Evolutionary conservation across 2,888 invertebrate genomes (phyloP).

Genomic region (Papilio gigon): DNA sequence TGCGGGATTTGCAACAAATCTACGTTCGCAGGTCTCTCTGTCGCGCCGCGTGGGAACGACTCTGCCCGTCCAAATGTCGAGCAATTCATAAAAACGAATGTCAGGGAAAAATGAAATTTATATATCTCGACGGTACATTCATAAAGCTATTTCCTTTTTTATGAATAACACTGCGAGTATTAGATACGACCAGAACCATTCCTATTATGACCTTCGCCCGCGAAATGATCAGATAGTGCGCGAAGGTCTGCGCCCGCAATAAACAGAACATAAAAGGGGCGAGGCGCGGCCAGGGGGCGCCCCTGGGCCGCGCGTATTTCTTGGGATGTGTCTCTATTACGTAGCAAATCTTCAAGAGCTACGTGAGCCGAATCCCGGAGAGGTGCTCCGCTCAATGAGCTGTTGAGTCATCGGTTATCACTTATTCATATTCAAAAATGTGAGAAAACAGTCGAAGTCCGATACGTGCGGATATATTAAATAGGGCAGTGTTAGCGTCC

Average conservation of each 20-base stretch:
- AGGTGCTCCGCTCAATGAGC: slow-evolving; percentile 15
- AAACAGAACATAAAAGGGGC: slow-evolving; percentile 66
- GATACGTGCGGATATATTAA: not conserved
- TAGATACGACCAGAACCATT: slow-evolving; percentile 39
- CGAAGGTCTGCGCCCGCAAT: slow-evolving; percentile 57
- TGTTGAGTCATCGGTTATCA: slow-evolving; percentile 31
- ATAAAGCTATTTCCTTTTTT: slow-evolving; percentile 31
- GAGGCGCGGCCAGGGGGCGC: slow-evolving; percentile 38
- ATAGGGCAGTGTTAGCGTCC: no score
- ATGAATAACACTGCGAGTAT: slow-evolving; percentile 42
- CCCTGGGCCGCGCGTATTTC: slow-evolving; percentile 29
- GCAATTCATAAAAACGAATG: slow-evolving; percentile 36
- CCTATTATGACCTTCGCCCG: slow-evolving; percentile 44
- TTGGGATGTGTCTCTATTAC: slow-evolving; percentile 44
- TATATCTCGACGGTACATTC: slow-evolving; percentile 32
- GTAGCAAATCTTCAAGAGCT: slow-evolving; percentile 47
- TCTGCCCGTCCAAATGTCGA: slow-evolving; percentile 31
- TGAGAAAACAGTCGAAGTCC: not conserved
- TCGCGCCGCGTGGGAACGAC: not conserved
- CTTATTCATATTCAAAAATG: slow-evolving; percentile 14
- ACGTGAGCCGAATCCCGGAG: slow-evolving; percentile 48
- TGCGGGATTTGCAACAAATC: not conserved
- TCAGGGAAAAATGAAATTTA: slow-evolving; percentile 35
- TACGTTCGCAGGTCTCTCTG: slow-evolving; percentile 7
- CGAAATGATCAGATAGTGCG: slow-evolving; percentile 59